Evolutionary conservation across 2,888 invertebrate genomes (phyloP).

Genomic region (Xylocampa areola): DNA sequence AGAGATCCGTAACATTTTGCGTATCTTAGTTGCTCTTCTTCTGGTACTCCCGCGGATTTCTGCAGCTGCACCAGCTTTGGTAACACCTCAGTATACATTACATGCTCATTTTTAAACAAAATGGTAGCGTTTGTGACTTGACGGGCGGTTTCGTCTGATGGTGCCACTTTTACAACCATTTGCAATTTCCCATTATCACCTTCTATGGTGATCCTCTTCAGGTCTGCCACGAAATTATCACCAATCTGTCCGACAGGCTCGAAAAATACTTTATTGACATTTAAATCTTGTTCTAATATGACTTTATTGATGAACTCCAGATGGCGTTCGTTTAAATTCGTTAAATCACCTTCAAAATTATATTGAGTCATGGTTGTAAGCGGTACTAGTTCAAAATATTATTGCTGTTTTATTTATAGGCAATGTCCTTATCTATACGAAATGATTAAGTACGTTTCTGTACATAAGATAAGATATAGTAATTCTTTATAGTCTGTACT

Average conservation of each 20-base stretch:
- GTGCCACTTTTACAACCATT: conserved; percentile 71
- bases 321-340: conserved; percentile 57
- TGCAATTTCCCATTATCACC: conserved; percentile 49
- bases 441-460: too few species aligned
- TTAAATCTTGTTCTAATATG: conserved; percentile 61
- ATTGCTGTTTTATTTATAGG: conserved; percentile 24
- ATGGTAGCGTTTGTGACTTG: conserved; percentile 39
- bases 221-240: conserved; percentile 65
- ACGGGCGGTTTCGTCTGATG: conserved; percentile 52
- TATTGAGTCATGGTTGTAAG: conserved; percentile 49
- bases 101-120: conserved; percentile 66
- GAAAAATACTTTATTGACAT: conserved; percentile 59
- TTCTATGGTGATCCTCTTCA: conserved; percentile 61
- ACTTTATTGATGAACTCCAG: conserved; percentile 63
- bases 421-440: background rate
- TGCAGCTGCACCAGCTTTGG: conserved; percentile 67
- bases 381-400: conserved; percentile 7
- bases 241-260: conserved; percentile 63
- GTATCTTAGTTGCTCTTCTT: conserved; percentile 61
- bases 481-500: too few species aligned
- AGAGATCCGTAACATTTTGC: conserved; percentile 68
- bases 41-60: conserved; percentile 59
- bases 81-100: conserved; percentile 66
- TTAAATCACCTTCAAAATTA: conserved; percentile 63
- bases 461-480: too few species aligned